Conservation (phyloP, 2,888 invertebrate species). For the Dicyrtoma fusca region DNA sequence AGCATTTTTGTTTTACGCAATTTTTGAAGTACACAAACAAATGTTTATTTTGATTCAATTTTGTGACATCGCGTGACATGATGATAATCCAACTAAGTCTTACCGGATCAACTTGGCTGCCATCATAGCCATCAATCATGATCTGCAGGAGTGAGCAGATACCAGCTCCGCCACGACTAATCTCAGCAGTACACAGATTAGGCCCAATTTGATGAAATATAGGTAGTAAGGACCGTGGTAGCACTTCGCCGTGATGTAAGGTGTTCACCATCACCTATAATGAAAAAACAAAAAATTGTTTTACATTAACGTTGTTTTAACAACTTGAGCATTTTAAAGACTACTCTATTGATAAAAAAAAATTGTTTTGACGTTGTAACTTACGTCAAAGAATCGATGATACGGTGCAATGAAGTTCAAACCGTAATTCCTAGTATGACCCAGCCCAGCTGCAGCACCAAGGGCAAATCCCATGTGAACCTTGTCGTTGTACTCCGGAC, state of each 20-base stretch:
- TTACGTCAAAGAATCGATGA: slow-evolving; percentile 1
- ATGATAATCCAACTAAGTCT: too few species aligned
- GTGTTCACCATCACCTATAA: slow-evolving; percentile 8
- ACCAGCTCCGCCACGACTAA: slow-evolving; percentile 5
- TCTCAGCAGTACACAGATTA: slow-evolving; percentile 29
- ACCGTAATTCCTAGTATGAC: not conserved
- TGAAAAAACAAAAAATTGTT: too few species aligned
- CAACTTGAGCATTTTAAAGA: too few species aligned
- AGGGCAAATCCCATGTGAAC: slow-evolving; percentile 21
- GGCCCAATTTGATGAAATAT: slow-evolving; percentile 24
- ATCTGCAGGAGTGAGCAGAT: slow-evolving; percentile 16
- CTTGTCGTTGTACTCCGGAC: slow-evolving; percentile 16
- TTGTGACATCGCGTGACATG: too few species aligned
- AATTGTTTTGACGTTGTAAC: too few species aligned
- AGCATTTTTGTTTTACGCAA: too few species aligned
- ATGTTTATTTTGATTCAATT: too few species aligned
- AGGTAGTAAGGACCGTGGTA: slow-evolving; percentile 20
- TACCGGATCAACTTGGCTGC: slow-evolving; percentile 32
- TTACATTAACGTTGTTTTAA: too few species aligned
- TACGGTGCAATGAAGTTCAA: not conserved
- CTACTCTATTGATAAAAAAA: too few species aligned
- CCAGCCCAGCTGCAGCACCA: not conserved
- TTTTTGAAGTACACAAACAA: too few species aligned
- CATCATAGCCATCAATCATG: slow-evolving; percentile 29
- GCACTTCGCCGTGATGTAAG: slow-evolving; percentile 21